Base-by-base conservation (phyloP, 2,113 vertebrate species). In the Ceyx melanurus region DNA sequence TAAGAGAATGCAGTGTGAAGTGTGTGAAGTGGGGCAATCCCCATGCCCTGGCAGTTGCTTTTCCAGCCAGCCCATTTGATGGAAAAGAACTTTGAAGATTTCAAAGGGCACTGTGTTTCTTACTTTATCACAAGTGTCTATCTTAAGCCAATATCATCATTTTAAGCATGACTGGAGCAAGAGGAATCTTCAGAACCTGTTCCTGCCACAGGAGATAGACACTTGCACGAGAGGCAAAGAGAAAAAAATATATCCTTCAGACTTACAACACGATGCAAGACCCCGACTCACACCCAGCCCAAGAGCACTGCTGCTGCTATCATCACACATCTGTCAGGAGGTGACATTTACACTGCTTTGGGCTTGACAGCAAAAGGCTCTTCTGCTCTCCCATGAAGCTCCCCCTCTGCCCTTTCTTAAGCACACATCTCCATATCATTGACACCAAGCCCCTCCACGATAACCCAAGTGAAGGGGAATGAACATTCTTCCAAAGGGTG, bases 121-220 rank as follows among this genome's bases (percentile, higher is more conserved):
- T 64, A 31, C 73, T 94, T 96, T 96, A 97, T 97, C 94, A 0
- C 73, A 35, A 94, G 84, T 80, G 56, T 91, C 91, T 74, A 86
- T 96, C 97, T 97, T 92, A 96, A 96, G 92, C 91, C 89, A 91
- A 82, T 62, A 86, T 73, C 83, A 82, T 82, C 91, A 93, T 95
- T 95, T 96, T 56, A 91, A 93, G 96, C 89, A 37, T 67, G 94
- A 95, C 88, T n/a, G 1, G 86, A 89, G 89, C 78, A 53, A 56
- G 17, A 61, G 43, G 82, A 74, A 73, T 53, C 83, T 94, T 89
- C 90, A 82, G 46, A 90, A 91, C 61, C 43, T 8, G 37, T 76
- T 96, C 21, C 85, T 86, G 92, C 81, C 3, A 3, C 28, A 6
- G 70, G 79, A 88, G 78, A 88, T 5, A 92, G 75, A 82, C 20